These are phyloP conservation scores for Busseola fusca DNA, from an alignment of 2,888 invertebrate species.

Conservation along the genomic window DNA sequence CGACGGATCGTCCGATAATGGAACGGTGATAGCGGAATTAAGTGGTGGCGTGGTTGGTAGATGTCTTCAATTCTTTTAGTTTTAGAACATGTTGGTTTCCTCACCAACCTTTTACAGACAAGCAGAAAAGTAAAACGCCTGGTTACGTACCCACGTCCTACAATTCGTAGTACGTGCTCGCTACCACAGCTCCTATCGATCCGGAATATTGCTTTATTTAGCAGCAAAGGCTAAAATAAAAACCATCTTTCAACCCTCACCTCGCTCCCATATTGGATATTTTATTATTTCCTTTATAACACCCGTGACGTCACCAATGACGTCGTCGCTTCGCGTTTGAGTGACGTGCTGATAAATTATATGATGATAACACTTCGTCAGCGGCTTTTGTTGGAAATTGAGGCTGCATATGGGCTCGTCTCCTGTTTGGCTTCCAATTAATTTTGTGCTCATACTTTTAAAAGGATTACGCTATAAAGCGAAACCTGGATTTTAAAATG, in stretches of 20 bases:
- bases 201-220: not conserved
- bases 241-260: conserved; percentile 16
- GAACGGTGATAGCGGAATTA: too few relatives aligned
- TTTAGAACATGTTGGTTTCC: too few relatives aligned
- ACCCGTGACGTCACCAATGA: conserved; percentile 31
- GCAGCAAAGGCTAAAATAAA: conserved; percentile 33
- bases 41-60: too few relatives aligned
- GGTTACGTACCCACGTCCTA: too few relatives aligned
- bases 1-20: too few relatives aligned
- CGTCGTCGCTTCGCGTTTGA: conserved; percentile 19
- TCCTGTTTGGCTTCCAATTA: conserved; percentile 5
- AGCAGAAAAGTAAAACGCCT: too few relatives aligned
- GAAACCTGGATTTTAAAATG: not conserved
- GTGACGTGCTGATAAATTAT: conserved; percentile 45
- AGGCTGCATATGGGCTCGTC: not conserved
- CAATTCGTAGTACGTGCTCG: too few relatives aligned
- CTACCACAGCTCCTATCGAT: too few relatives aligned
- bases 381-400: conserved; percentile 12
- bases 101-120: too few relatives aligned
- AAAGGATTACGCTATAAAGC: not conserved
- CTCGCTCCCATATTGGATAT: conserved; percentile 16
- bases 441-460: not conserved
- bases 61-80: too few relatives aligned
- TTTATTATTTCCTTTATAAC: conserved; percentile 22
- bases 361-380: conserved; percentile 23